A percentile compares a stretch with the other conserved stretches of the same genome.
Conservation (phyloP, 2,888 invertebrate genomes). For the Leptinotarsa juncta region DNA sequence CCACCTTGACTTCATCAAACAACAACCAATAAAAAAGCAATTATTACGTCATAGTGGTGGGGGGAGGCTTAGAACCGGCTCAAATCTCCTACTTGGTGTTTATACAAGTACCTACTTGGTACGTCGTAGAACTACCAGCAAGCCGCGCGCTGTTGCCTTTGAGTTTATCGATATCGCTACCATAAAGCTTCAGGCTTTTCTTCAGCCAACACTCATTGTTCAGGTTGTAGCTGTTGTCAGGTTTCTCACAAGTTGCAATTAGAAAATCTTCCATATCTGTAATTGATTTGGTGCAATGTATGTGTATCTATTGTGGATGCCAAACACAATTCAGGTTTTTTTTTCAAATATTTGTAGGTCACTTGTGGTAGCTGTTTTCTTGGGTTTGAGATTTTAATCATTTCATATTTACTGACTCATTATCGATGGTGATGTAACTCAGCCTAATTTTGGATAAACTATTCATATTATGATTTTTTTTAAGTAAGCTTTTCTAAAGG, state of each 20-base stretch:
- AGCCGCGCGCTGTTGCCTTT: slow-evolving; percentile 24
- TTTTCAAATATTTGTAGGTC: slow-evolving; percentile 32
- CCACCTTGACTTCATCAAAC: too few species aligned
- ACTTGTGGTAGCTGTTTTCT: slow-evolving; percentile 39
- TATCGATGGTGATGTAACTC: slow-evolving; percentile 22
- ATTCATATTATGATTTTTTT: slow-evolving; percentile 37
- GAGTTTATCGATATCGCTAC: slow-evolving; percentile 14
- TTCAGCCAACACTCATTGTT: slow-evolving; percentile 26
- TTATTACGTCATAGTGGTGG: too few species aligned
- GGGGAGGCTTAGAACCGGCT: too few species aligned
- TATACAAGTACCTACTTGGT: too few species aligned
- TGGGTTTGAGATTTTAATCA: too few species aligned
- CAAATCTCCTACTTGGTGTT: too few species aligned
- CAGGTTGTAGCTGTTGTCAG: slow-evolving; percentile 2
- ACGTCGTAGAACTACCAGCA: slow-evolving; percentile 13
- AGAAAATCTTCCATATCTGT: background rate
- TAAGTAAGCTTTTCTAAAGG: too few species aligned
- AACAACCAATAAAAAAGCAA: too few species aligned
- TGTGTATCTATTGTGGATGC: slow-evolving; percentile 35
- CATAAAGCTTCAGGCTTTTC: slow-evolving; percentile 13
- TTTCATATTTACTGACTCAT: background rate
- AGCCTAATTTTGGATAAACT: slow-evolving; percentile 36
- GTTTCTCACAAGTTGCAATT: slow-evolving; percentile 12
- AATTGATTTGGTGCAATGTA: slow-evolving; percentile 24
- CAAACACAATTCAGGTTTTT: slow-evolving; percentile 16